Conservation (phyloP, 2,888 invertebrate genomes). For the Hermodice carunculata region DNA sequence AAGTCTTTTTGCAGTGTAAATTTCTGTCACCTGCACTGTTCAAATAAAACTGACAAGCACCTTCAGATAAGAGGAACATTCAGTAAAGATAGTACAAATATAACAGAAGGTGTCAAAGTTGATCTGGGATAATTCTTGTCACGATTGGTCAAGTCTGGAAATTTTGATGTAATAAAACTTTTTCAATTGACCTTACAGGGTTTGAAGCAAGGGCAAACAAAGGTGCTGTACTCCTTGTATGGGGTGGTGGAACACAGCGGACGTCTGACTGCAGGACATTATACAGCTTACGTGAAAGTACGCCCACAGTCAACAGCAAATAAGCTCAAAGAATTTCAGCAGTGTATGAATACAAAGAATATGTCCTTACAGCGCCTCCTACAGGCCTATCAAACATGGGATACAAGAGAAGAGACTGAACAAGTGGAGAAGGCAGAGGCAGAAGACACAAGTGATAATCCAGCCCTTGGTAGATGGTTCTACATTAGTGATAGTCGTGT, state of each 20-base stretch:
- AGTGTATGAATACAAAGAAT: constrained; percentile 14
- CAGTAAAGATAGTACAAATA: no score
- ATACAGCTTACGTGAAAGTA: constrained; percentile 95
- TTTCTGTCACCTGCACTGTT: no score
- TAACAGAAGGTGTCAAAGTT: no score
- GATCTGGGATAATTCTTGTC: no score
- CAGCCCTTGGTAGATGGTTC: constrained; percentile 85
- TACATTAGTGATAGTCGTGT: constrained; percentile 93
- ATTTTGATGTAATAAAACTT: no score
- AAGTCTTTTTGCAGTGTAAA: no score
- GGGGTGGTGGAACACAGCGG: constrained; percentile 97
- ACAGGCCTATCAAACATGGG: constrained; percentile 1
- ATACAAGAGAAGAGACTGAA: neutral
- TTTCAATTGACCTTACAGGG: constrained; percentile 58
- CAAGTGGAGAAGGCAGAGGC: no score
- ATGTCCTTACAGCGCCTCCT: constrained; percentile 11
- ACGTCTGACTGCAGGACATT: constrained; percentile 89
- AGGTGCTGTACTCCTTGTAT: constrained; percentile 88
- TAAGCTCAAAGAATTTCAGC: constrained; percentile 23
- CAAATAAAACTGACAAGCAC: no score
- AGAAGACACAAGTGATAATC: constrained; percentile 38
- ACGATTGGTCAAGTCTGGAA: no score
- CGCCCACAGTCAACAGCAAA: constrained; percentile 48
- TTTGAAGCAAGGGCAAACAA: constrained; percentile 73
- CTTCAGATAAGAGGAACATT: no score